Percentiles rank a stretch among this genome's conserved stretches.
These are phyloP conservation scores for Sesamia nonagrioides DNA, from an alignment of 1,140 invertebrate species.

Conservation along the genomic window DNA sequence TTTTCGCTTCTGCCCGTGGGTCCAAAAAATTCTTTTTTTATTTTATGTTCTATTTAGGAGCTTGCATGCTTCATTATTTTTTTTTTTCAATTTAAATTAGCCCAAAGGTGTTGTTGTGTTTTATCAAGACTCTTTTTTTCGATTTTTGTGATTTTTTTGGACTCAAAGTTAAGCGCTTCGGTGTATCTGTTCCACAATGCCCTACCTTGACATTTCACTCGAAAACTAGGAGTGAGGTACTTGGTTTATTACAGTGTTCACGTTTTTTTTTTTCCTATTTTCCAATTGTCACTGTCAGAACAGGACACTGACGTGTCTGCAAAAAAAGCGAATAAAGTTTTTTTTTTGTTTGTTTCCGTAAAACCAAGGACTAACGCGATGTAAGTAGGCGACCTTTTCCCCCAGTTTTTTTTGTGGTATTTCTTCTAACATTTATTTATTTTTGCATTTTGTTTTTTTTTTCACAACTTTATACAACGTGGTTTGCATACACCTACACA, in stretches of 20 bases:
- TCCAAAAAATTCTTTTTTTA: slow-evolving; percentile 78
- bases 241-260: slow-evolving; percentile 68
- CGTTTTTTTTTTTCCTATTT: slow-evolving; percentile 60
- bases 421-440: slow-evolving; percentile 60
- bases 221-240: slow-evolving; percentile 76
- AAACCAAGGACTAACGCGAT: slow-evolving; percentile 70
- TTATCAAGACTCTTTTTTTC: slow-evolving; percentile 55
- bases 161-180: slow-evolving; percentile 79
- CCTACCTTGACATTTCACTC: slow-evolving; percentile 86
- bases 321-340: slow-evolving; percentile 50
- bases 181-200: slow-evolving; percentile 78
- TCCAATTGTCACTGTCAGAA: slow-evolving; percentile 68
- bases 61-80: slow-evolving; percentile 50
- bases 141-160: slow-evolving; percentile 78
- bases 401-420: slow-evolving; percentile 59
- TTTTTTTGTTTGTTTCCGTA: slow-evolving; percentile 65
- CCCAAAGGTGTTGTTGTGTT: slow-evolving; percentile 85
- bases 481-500: slow-evolving; percentile 64
- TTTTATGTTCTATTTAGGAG: slow-evolving; percentile 60
- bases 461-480: slow-evolving; percentile 72
- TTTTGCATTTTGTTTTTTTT: slow-evolving; percentile 72
- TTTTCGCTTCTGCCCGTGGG: slow-evolving; percentile 74
- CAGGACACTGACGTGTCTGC: slow-evolving; percentile 75
- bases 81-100: slow-evolving; percentile 57
- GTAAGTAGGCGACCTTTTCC: slow-evolving; percentile 64